Evolutionary conservation across 2,888 invertebrate genomes (phyloP).

Genomic region (Antheraea assamensis): DNA sequence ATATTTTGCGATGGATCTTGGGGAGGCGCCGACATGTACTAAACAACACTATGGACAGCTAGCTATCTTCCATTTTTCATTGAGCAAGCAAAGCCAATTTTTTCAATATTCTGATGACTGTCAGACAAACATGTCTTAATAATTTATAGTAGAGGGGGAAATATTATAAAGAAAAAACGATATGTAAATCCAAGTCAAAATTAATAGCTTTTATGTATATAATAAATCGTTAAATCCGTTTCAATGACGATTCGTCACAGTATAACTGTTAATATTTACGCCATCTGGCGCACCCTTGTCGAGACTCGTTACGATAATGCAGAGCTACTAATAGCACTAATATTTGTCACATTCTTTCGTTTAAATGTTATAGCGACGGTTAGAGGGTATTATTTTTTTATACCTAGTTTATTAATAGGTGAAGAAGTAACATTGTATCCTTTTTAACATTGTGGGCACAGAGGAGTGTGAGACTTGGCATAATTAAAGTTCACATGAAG

Average conservation of each 20-base stretch:
- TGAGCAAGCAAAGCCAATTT: too few species aligned
- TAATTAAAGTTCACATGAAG: too few species aligned
- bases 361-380: neutral
- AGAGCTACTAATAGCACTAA: conserved; percentile 50
- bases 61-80: too few species aligned
- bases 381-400: neutral
- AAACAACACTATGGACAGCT: too few species aligned
- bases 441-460: too few species aligned
- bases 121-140: neutral
- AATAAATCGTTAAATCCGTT: conserved; percentile 19
- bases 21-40: too few species aligned
- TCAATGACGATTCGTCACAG: conserved; percentile 37
- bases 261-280: conserved; percentile 58
- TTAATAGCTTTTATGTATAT: conserved; percentile 1
- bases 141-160: too few species aligned
- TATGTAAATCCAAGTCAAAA: neutral
- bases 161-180: neutral
- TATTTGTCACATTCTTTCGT: neutral
- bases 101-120: too few species aligned
- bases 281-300: conserved; percentile 56
- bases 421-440: too few species aligned
- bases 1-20: too few species aligned
- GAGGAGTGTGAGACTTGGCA: too few species aligned
- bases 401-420: neutral
- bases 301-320: conserved; percentile 51